phyloP scores from a whole-genome alignment of 2,797 vertebrate species.

The Alectoris magna region DNA sequence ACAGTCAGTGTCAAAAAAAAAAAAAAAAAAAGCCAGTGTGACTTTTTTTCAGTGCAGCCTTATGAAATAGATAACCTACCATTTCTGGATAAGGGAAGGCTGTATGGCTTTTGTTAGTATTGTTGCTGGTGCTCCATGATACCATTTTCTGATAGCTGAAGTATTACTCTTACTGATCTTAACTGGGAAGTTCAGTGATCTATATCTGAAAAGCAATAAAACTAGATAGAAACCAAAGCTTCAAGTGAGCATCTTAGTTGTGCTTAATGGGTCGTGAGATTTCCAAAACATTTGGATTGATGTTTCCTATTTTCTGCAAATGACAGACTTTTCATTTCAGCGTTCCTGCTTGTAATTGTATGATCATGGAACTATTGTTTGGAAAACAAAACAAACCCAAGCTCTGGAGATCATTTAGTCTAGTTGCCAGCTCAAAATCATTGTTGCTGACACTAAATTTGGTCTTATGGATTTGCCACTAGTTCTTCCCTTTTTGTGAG shows the following conservation, averaged over 20 bases:
- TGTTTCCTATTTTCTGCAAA: neutral
- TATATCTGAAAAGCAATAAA: neutral
- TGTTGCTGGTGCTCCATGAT: neutral
- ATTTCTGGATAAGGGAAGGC: neutral
- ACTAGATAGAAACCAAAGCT: neutral
- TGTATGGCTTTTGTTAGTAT: neutral
- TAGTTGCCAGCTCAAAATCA: neutral
- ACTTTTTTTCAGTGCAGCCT: neutral
- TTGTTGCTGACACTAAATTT: neutral
- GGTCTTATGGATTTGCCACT: neutral
- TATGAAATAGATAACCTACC: neutral
- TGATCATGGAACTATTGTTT: neutral
- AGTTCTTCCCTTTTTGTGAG: neutral
- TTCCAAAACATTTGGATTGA: neutral
- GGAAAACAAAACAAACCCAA: neutral
- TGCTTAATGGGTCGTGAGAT: neutral
- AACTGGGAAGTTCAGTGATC: neutral
- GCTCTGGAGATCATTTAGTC: neutral
- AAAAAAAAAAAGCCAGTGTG: neutral
- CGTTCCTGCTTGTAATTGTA: neutral
- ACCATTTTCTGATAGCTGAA: neutral
- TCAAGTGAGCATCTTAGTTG: neutral
- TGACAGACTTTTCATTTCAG: neutral
- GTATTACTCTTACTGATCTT: neutral
- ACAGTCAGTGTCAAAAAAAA: neutral